Evolutionary conservation across 2,888 invertebrate species (phyloP).

Genomic region (Metallyticus violacea): DNA sequence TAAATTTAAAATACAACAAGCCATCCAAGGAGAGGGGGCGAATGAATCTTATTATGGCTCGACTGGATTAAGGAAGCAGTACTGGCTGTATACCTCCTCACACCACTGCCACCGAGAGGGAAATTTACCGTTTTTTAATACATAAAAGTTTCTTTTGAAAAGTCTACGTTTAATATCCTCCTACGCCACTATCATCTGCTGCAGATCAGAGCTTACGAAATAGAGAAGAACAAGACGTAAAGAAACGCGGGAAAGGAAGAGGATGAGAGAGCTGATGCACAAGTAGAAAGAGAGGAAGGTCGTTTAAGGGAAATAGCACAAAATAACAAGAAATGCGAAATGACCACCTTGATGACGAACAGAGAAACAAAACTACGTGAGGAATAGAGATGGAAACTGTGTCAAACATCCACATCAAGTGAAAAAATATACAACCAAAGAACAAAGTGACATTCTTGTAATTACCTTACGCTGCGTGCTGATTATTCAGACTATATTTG

Average conservation of each 20-base stretch:
- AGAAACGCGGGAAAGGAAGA: not conserved
- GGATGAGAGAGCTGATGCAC: no score
- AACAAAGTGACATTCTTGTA: no score
- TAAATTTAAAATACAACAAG: constrained; percentile 32
- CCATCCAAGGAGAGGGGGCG: constrained; percentile 6
- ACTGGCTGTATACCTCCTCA: not conserved
- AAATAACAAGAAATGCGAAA: not conserved
- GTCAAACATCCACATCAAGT: not conserved
- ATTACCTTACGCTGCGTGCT: no score
- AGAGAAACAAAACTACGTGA: not conserved
- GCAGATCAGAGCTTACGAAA: not conserved
- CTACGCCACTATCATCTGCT: not conserved
- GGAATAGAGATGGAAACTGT: not conserved
- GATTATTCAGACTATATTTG: no score
- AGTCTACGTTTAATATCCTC: constrained; percentile 16
- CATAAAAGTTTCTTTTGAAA: constrained; percentile 18
- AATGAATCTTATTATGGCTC: constrained; percentile 29
- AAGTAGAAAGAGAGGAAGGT: not conserved
- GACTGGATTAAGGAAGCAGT: not conserved
- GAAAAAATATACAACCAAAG: no score
- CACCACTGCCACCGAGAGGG: not conserved
- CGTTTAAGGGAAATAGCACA: not conserved
- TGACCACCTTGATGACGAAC: not conserved
- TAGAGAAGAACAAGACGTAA: not conserved
- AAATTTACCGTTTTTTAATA: not conserved